phyloP scores from a whole-genome alignment of 2,113 vertebrate species.

The Notiomystis cincta region DNA sequence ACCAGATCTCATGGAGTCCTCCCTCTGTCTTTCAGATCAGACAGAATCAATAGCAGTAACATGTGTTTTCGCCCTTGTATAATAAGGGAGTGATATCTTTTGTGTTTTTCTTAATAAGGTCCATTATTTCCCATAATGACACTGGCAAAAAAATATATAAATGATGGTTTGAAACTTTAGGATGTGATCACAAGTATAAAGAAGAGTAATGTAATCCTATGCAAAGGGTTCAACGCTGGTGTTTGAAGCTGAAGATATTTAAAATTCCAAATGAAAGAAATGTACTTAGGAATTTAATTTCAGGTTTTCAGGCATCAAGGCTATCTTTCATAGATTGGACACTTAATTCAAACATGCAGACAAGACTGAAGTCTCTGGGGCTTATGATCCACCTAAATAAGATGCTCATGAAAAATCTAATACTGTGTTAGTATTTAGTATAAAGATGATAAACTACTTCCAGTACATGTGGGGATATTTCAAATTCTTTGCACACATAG shows the following conservation, averaged over 20 bases:
- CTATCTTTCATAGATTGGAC: neutral
- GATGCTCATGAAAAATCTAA: neutral
- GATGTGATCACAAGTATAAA: neutral
- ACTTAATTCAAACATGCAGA: neutral
- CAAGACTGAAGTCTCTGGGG: neutral
- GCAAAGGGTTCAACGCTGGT: neutral
- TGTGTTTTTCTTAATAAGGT: neutral
- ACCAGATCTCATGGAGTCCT: neutral
- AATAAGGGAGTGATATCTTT: neutral
- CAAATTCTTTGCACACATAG: neutral
- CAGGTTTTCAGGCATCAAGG: neutral
- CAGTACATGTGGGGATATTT: neutral
- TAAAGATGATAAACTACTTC: neutral
- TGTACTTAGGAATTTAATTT: neutral
- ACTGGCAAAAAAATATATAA: neutral
- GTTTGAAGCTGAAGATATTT: neutral
- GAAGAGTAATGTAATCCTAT: neutral
- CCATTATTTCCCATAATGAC: neutral
- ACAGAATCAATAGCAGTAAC: neutral
- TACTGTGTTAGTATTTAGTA: neutral
- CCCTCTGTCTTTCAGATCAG: neutral
- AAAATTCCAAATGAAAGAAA: neutral
- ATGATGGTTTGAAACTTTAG: neutral
- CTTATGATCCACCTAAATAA: neutral
- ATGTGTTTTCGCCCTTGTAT: neutral